These are phyloP conservation scores for Labroides dimidiatus DNA, from an alignment of 2,797 vertebrate genomes.

Conservation along the genomic window DNA sequence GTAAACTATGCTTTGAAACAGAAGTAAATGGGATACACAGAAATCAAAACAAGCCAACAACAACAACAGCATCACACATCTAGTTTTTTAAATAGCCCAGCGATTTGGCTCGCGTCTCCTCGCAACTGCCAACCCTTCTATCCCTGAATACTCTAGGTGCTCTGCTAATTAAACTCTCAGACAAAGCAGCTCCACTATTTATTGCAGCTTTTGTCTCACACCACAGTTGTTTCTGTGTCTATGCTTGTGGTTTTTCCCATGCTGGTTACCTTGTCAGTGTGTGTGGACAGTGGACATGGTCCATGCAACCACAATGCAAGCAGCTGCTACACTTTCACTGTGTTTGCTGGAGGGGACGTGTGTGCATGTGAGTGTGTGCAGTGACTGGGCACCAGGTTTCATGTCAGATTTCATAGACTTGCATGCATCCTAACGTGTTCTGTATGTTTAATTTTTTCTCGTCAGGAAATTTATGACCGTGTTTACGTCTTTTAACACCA, in stretches of 20 bases:
- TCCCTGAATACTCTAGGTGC: slow-evolving; percentile 52
- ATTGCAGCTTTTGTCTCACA: slow-evolving; percentile 57
- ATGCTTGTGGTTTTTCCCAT: slow-evolving; percentile 46
- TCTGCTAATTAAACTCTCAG: slow-evolving; percentile 61
- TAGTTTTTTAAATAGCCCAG: slow-evolving; percentile 30
- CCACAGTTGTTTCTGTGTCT: slow-evolving; percentile 41
- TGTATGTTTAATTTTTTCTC: slow-evolving; percentile 6
- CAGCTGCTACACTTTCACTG: slow-evolving; percentile 12
- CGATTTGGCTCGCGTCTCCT: slow-evolving; percentile 24
- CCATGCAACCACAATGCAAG: slow-evolving; percentile 30
- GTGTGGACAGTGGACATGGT: slow-evolving; percentile 58
- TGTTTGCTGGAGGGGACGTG: slow-evolving; percentile 6
- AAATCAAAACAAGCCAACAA: slow-evolving; percentile 38
- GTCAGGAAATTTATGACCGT: neutral
- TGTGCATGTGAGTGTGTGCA: neutral
- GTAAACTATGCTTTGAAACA: slow-evolving; percentile 39
- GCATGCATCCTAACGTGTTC: neutral
- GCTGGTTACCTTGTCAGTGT: slow-evolving; percentile 40
- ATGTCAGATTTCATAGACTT: slow-evolving; percentile 2
- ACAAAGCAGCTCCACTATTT: slow-evolving; percentile 60
- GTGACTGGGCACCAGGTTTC: slow-evolving; percentile 21
- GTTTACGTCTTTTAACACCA: neutral
- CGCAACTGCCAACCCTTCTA: slow-evolving; percentile 34
- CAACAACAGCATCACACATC: slow-evolving; percentile 35
- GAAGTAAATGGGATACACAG: slow-evolving; percentile 24